Conservation (phyloP, 2,888 invertebrate species). For the Cyaniris semiargus region DNA sequence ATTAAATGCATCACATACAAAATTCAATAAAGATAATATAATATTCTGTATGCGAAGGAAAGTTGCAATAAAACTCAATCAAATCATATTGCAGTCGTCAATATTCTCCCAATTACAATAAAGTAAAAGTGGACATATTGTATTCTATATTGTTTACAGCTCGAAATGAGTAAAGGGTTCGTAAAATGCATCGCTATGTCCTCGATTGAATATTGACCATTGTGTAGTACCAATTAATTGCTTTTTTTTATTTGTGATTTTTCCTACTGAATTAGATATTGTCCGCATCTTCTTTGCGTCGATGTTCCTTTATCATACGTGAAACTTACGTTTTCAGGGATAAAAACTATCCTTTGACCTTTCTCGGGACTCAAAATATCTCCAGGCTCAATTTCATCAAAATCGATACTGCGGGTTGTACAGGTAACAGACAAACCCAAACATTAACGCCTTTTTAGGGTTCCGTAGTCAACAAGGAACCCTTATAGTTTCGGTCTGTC, state of each 20-base stretch:
- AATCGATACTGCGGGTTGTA: too few relatives aligned
- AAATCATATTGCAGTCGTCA: neutral
- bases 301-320: too few relatives aligned
- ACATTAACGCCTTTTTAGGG: neutral
- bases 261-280: too few relatives aligned
- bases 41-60: neutral
- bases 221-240: too few relatives aligned
- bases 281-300: too few relatives aligned
- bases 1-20: neutral
- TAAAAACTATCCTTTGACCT: too few relatives aligned
- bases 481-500: too few relatives aligned
- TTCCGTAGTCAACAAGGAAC: too few relatives aligned
- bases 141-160: neutral
- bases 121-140: conserved; percentile 7
- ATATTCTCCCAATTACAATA: conserved; percentile 13
- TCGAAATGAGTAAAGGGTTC: neutral
- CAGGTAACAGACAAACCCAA: neutral
- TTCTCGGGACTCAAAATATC: too few relatives aligned
- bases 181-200: neutral
- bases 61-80: neutral
- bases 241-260: too few relatives aligned
- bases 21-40: neutral
- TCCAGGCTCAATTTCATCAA: too few relatives aligned
- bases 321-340: too few relatives aligned
- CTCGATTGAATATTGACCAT: neutral